Evolutionary conservation across 2,888 invertebrate genomes (phyloP), one percentile per base, ranked within the genome.

Genomic region (Eremobia ochroleuca): DNA sequence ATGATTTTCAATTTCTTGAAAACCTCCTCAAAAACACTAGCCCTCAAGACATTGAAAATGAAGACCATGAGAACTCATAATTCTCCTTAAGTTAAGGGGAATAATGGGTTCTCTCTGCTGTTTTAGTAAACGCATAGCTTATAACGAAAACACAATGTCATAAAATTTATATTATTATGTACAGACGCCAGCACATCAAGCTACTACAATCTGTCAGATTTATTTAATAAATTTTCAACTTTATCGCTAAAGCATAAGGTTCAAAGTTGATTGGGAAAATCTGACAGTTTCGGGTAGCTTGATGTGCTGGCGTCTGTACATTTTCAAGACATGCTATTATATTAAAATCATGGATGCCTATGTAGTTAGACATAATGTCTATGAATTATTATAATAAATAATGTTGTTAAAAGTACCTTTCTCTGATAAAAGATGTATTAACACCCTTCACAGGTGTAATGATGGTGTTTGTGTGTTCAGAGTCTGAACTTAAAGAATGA

Each of bases 401-500:
- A 34, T 18, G 9, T 37, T 43, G 5, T 21, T 37, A 34, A n/a
- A 34, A 9, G 55, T 94, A 98, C 98, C 98, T 97, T 91, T 98
- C 98, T 90, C 97, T 97, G 87, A 84, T 84, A 49, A 97, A 96
- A 65, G 96, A 95, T 90, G 92, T 92, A 92, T 90, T 96, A 91
- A 87, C 85, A 74, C 85, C 90, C 94, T 98, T 98, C 59, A 97
- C 95, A 71, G 98, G 98, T 86, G 98, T 98, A 88, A 80, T 80
- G 59, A 97, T 97, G 87, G 97, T 97, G 85, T 97, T 96, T 67
- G 97, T 94, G 90, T 97, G 97, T 91, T 98, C 98, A 2, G 98
- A 98, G 91, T 98, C 98, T 25, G 98, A 98, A 92, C 98, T 98
- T 68, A 97, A 92, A 18, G 98, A 98, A 88, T 97, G 96, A 90